These are phyloP conservation scores for Tylochromis polylepis DNA, from an alignment of 2,113 vertebrate genomes.

Conservation along the genomic window DNA sequence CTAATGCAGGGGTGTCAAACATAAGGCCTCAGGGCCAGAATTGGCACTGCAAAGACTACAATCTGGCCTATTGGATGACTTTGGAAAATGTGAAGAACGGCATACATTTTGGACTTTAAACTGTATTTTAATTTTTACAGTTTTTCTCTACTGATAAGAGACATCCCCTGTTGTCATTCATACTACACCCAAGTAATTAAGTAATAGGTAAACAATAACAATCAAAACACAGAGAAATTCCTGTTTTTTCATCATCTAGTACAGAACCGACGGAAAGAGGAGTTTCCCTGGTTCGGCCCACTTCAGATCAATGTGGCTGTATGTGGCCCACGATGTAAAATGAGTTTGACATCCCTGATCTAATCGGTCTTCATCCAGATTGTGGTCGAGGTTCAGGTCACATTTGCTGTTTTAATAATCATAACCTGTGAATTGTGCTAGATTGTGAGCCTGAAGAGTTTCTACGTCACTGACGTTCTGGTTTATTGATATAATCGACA, in stretches of 20 bases:
- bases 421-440: background rate
- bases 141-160: background rate
- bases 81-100: background rate
- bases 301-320: background rate
- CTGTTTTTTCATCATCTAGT: background rate
- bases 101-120: background rate
- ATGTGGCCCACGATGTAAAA: background rate
- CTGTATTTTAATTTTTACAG: background rate
- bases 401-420: background rate
- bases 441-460: background rate
- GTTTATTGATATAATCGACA: background rate
- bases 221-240: background rate
- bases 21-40: background rate
- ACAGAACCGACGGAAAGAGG: background rate
- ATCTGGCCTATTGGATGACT: background rate
- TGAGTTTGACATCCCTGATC: background rate
- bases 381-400: background rate
- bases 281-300: background rate
- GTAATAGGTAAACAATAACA: background rate
- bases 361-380: background rate
- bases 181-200: background rate
- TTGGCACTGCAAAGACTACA: background rate
- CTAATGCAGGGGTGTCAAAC: background rate
- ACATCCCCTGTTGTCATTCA: background rate
- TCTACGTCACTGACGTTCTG: background rate